Evolutionary conservation across 2,797 vertebrate species (phyloP).

Genomic region (Takifugu rubripes): DNA sequence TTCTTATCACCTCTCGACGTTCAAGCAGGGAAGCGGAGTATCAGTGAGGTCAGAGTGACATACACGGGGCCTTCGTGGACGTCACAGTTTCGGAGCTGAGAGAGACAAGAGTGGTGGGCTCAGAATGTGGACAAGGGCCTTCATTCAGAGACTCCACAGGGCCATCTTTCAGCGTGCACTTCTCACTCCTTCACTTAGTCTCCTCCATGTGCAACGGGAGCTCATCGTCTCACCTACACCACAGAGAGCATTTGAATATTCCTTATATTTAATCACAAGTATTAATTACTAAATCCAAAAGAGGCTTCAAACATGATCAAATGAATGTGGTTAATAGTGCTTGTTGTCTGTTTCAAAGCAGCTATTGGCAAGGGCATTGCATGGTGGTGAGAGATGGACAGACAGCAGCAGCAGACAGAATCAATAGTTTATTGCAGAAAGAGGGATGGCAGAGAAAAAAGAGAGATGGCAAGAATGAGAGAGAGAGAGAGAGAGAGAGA

Average conservation of each 20-base stretch:
- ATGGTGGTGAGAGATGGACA: slow-evolving; percentile 73
- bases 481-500: slow-evolving; percentile 23
- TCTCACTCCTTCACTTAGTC: slow-evolving; percentile 44
- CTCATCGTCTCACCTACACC: background rate
- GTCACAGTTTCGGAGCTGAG: slow-evolving; percentile 65
- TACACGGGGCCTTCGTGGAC: slow-evolving; percentile 36
- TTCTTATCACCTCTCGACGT: slow-evolving; percentile 8
- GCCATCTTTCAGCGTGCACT: slow-evolving; percentile 69
- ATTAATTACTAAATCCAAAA: slow-evolving; percentile 19
- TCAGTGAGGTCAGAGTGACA: slow-evolving; percentile 73
- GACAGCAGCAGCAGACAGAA: slow-evolving; percentile 33
- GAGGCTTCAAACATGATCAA: slow-evolving; percentile 3
- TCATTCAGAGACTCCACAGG: slow-evolving; percentile 60
- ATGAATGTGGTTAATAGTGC: slow-evolving; percentile 19
- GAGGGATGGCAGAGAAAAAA: slow-evolving; percentile 15
- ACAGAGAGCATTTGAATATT: background rate
- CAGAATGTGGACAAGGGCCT: slow-evolving; percentile 65
- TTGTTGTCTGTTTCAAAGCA: slow-evolving; percentile 44
- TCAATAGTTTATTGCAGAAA: slow-evolving; percentile 58
- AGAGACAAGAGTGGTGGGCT: slow-evolving; percentile 26
- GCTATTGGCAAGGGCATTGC: slow-evolving; percentile 62
- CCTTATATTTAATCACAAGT: background rate
- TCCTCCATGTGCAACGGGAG: slow-evolving; percentile 4
- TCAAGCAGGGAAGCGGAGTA: slow-evolving; percentile 38
- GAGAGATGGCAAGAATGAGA: slow-evolving; percentile 16